Evolutionary conservation across 2,113 vertebrate genomes (phyloP), one percentile per base, ranked within the genome.

Genomic region (Xenotilapia longispinis): DNA sequence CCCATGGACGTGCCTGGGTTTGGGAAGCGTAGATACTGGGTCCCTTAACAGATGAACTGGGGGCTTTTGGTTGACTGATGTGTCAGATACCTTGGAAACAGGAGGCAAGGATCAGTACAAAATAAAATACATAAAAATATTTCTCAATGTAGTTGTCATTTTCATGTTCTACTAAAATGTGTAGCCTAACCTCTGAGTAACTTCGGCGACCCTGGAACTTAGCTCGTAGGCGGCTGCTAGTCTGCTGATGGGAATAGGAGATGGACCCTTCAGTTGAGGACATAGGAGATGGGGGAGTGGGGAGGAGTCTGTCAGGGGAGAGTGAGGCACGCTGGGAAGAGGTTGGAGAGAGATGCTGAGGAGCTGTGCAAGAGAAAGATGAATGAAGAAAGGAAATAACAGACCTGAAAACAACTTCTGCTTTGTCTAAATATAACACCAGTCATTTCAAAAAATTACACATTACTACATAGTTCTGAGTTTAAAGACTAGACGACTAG

Each of bases 161-260:
- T 53, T 40, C 14, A 31, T 19, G 9, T 49, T 17, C 15, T 49
- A 33, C 6, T n/a, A 70, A 49, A 21, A 51, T 21, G 45, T 13
- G 7, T 11, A 23, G 11, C n/a, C 85, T 85, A 38, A 93, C 96
- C 96, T 99, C 98, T 0, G 97, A 98, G 94, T 98, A 98, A 94
- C 98, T 99, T 42, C 98, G 97, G n/a, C 97, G 97, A 9, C 97
- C 97, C 87, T 98, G 97, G 96, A 99, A 99, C 79, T 97, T 97
- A 1, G 97, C 97, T 21, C 98, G 97, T 80, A 97, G 96, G 57
- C 96, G 97, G 58, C 97, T 97, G 89, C 97, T 97, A 36, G 96
- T 92, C 9, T 96, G 96, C 86, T 97, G 97, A 70, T 93, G 84
- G 84, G 97, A 91, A 63, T 97, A 97, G 47, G 90, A 95, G 88